phyloP scores from a whole-genome alignment of 1,140 invertebrate species.

The Aricia agestis region DNA sequence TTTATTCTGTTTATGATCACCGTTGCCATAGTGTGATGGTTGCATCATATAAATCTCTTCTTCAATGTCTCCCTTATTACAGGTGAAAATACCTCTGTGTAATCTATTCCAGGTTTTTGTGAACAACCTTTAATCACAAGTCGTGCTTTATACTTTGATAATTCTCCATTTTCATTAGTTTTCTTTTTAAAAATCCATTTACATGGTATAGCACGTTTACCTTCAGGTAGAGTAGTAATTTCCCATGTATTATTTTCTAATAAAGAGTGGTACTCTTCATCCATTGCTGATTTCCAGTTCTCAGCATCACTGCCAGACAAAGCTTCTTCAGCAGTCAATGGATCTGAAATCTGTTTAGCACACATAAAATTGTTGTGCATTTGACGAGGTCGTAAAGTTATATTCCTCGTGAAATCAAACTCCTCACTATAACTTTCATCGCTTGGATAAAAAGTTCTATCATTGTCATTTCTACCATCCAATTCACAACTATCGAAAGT shows the following conservation, averaged over 20 bases:
- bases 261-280: constrained; percentile 30
- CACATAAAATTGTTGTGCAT: neutral
- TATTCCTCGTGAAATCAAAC: neutral
- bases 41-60: constrained; percentile 63
- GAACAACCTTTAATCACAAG: constrained; percentile 63
- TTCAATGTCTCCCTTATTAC: constrained; percentile 51
- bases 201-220: constrained; percentile 27
- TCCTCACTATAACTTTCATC: neutral
- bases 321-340: constrained; percentile 17
- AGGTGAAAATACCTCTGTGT: constrained; percentile 46
- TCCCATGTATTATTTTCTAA: constrained; percentile 31
- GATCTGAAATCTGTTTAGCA: neutral
- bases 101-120: constrained; percentile 57
- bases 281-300: constrained; percentile 24
- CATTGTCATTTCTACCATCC: neutral
- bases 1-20: constrained; percentile 21
- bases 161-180: constrained; percentile 26
- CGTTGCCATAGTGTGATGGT: constrained; percentile 42
- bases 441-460: neutral
- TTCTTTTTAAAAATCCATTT: constrained; percentile 38
- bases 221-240: constrained; percentile 15
- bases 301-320: neutral
- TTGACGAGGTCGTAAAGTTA: neutral
- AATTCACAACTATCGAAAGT: neutral
- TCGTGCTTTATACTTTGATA: constrained; percentile 32